Evolutionary conservation across 2,797 vertebrate species (phyloP).

Genomic region (Propithecus perrieri): DNA sequence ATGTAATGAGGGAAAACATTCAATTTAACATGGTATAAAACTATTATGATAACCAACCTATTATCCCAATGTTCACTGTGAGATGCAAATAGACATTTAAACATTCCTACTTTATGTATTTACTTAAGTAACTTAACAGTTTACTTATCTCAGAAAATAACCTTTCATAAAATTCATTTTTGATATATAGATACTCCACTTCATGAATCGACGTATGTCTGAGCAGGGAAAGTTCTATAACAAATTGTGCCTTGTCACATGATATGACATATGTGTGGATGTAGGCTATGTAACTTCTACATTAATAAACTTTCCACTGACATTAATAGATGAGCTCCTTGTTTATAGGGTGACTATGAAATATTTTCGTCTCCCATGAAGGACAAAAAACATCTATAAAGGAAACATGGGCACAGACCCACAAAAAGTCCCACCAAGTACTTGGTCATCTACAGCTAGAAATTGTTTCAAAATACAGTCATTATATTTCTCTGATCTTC

Average conservation of each 20-base stretch:
- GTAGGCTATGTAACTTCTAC: constrained; percentile 64
- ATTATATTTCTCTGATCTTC: background rate
- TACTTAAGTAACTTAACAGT: constrained; percentile 58
- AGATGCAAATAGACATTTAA: background rate
- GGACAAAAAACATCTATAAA: constrained; percentile 14
- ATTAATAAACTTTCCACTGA: constrained; percentile 76
- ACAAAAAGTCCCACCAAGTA: background rate
- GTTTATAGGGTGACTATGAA: constrained; percentile 41
- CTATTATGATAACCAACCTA: background rate
- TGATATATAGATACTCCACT: constrained; percentile 44
- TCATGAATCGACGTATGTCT: constrained; percentile 72
- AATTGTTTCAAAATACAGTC: background rate
- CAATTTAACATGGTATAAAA: background rate
- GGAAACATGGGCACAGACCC: background rate
- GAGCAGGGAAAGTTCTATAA: constrained; percentile 65
- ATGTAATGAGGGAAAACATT: background rate
- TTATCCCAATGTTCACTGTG: background rate
- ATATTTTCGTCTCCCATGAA: constrained; percentile 26
- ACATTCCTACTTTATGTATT: background rate
- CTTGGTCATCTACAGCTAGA: background rate
- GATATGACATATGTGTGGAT: constrained; percentile 73
- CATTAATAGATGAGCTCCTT: constrained; percentile 76
- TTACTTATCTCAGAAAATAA: constrained; percentile 42
- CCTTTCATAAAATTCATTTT: constrained; percentile 72
- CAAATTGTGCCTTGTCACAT: constrained; percentile 68